A percentile compares a stretch with the other conserved stretches of the same genome.
phyloP scores from a whole-genome alignment of 2,888 invertebrate genomes.

The Alviniconcha strummeri region DNA sequence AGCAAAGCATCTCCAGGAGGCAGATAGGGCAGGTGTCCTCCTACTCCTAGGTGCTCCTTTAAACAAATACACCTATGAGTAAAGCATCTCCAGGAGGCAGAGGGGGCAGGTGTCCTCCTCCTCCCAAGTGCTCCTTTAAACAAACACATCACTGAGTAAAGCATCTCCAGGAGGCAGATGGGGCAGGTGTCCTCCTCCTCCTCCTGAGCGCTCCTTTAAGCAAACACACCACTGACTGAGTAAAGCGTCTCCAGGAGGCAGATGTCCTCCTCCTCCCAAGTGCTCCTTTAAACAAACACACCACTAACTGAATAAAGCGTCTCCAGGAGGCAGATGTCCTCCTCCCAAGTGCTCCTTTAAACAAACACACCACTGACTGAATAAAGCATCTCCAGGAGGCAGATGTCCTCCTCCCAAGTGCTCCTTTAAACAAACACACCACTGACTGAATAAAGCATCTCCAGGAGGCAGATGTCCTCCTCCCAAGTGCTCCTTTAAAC shows the following conservation, averaged over 20 bases:
- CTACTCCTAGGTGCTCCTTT: slow-evolving; percentile 67
- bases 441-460: too few species aligned
- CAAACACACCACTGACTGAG: not conserved
- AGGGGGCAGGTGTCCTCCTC: slow-evolving; percentile 75
- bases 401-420: too few species aligned
- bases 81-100: slow-evolving; percentile 74
- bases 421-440: too few species aligned
- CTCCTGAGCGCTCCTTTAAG: slow-evolving; percentile 60
- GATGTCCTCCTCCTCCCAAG: slow-evolving; percentile 73
- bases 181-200: slow-evolving; percentile 75
- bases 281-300: slow-evolving; percentile 48
- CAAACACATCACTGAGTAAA: slow-evolving; percentile 34
- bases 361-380: too few species aligned
- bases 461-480: too few species aligned
- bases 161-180: slow-evolving; percentile 75
- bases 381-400: too few species aligned
- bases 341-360: too few species aligned
- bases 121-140: slow-evolving; percentile 60
- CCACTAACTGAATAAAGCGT: too few species aligned
- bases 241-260: slow-evolving; percentile 74
- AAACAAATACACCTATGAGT: not conserved
- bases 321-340: too few species aligned
- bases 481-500: too few species aligned
- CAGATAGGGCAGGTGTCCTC: slow-evolving; percentile 75
- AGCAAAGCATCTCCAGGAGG: slow-evolving; percentile 73